Percentiles rank a stretch among this genome's conserved stretches.
These are phyloP conservation scores for Drosophila sp. DNA, from an alignment of 1,140 invertebrate genomes.

Conservation along the genomic window DNA sequence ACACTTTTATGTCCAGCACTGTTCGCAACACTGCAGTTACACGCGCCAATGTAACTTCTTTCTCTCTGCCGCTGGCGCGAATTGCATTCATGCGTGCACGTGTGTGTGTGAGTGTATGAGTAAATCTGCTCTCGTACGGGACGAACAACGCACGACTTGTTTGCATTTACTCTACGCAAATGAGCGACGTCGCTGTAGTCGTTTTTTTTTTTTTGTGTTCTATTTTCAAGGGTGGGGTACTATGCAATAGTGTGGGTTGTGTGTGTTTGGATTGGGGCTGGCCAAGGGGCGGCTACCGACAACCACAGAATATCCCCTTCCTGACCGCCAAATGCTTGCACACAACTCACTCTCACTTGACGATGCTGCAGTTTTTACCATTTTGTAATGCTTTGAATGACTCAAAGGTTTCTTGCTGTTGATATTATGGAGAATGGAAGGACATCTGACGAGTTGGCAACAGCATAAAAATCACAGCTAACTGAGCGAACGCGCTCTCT, in stretches of 20 bases:
- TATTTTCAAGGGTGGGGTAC: slow-evolving; percentile 54
- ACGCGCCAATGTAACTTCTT: slow-evolving; percentile 60
- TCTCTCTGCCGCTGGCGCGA: slow-evolving; percentile 37
- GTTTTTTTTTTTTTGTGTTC: slow-evolving; percentile 38
- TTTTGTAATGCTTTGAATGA: slow-evolving; percentile 66
- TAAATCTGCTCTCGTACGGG: slow-evolving; percentile 29
- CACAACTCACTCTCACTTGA: slow-evolving; percentile 78
- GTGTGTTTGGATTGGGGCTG: neutral
- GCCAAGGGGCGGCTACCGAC: slow-evolving; percentile 2
- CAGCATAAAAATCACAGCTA: slow-evolving; percentile 78
- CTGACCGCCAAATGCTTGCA: slow-evolving; percentile 38
- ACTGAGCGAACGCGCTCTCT: slow-evolving; percentile 50
- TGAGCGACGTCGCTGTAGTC: slow-evolving; percentile 68
- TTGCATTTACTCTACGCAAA: slow-evolving; percentile 82
- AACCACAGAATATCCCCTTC: slow-evolving; percentile 16
- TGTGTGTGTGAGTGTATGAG: slow-evolving; percentile 30
- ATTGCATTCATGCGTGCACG: slow-evolving; percentile 72
- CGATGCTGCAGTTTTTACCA: slow-evolving; percentile 62
- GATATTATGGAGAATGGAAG: slow-evolving; percentile 50
- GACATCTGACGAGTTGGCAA: slow-evolving; percentile 70
- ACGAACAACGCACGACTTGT: slow-evolving; percentile 62
- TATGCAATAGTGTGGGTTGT: slow-evolving; percentile 22
- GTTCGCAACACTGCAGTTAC: slow-evolving; percentile 54
- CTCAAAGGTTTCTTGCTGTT: slow-evolving; percentile 53
- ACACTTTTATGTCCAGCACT: slow-evolving; percentile 32